These are phyloP conservation scores for Malacosoma neustria DNA, from an alignment of 2,888 invertebrate species.

Conservation along the genomic window DNA sequence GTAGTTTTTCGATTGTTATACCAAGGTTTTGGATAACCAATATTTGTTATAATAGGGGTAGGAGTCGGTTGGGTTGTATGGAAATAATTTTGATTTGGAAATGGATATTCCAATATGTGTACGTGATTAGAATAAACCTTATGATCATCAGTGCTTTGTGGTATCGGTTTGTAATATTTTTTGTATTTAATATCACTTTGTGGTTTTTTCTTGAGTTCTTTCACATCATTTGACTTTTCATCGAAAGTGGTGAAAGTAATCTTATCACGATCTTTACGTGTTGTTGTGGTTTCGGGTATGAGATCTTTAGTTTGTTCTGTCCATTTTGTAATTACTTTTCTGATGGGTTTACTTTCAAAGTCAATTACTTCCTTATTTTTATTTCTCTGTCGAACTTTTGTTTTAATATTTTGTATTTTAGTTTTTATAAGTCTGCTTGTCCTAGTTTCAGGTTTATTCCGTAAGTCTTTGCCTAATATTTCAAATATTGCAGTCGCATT, in stretches of 20 bases:
- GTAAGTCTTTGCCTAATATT: constrained; percentile 1
- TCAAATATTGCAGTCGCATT: constrained; percentile 11
- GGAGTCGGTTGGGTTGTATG: constrained; percentile 41
- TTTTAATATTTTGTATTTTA: constrained; percentile 4
- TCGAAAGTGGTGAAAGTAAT: constrained; percentile 16
- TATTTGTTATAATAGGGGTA: constrained; percentile 60
- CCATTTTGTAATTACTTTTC: constrained; percentile 71
- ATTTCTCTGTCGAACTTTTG: constrained; percentile 2
- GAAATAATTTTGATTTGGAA: constrained; percentile 39
- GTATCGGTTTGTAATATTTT: constrained; percentile 29
- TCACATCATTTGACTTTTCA: constrained; percentile 21
- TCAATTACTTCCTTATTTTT: background rate
- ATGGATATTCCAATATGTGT: constrained; percentile 37
- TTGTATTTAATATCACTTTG: constrained; percentile 18
- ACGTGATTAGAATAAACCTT: constrained; percentile 43
- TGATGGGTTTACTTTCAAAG: constrained; percentile 22
- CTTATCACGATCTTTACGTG: constrained; percentile 22
- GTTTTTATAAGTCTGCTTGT: constrained; percentile 4
- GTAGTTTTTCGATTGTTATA: constrained; percentile 30
- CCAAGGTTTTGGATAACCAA: constrained; percentile 57
- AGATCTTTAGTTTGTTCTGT: constrained; percentile 62
- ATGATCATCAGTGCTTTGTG: constrained; percentile 36
- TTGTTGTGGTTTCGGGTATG: constrained; percentile 38
- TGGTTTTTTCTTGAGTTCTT: constrained; percentile 17
- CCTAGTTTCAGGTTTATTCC: constrained; percentile 2